phyloP scores from a whole-genome alignment of 2,888 invertebrate species.

The Drosophila histrio region DNA sequence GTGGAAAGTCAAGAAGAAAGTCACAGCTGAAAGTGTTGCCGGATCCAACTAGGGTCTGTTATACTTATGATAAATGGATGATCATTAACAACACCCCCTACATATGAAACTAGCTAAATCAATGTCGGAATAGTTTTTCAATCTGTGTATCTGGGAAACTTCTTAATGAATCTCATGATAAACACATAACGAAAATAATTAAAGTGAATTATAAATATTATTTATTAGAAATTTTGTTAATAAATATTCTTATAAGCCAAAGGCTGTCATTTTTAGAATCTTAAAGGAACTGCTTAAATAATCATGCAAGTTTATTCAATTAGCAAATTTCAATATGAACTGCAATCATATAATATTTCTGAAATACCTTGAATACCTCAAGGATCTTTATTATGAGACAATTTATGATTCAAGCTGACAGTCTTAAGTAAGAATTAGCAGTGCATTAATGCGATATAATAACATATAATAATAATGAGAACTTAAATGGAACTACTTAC shows the following conservation, averaged over 20 bases:
- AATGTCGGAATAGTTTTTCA: slow-evolving; percentile 3
- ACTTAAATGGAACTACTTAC: too few species aligned
- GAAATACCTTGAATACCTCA: too few species aligned
- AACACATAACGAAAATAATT: background rate
- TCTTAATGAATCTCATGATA: background rate
- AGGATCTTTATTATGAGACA: too few species aligned
- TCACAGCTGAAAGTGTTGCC: slow-evolving; percentile 31
- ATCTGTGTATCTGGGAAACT: background rate
- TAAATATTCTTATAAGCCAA: background rate
- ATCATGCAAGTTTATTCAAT: too few species aligned
- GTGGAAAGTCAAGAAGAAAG: slow-evolving; percentile 21
- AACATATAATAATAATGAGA: too few species aligned
- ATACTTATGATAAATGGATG: slow-evolving; percentile 41
- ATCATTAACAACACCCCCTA: slow-evolving; percentile 20
- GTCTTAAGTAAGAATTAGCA: too few species aligned
- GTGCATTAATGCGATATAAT: too few species aligned
- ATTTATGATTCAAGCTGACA: too few species aligned
- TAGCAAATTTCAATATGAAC: too few species aligned
- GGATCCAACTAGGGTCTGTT: background rate
- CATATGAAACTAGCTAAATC: slow-evolving; percentile 16
- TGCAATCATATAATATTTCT: too few species aligned
- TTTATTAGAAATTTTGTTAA: background rate
- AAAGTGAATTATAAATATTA: background rate
- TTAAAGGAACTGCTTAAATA: background rate
- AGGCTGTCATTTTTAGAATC: background rate